Conservation (phyloP, 2,888 invertebrate genomes). For the Uropetala carovei region DNA sequence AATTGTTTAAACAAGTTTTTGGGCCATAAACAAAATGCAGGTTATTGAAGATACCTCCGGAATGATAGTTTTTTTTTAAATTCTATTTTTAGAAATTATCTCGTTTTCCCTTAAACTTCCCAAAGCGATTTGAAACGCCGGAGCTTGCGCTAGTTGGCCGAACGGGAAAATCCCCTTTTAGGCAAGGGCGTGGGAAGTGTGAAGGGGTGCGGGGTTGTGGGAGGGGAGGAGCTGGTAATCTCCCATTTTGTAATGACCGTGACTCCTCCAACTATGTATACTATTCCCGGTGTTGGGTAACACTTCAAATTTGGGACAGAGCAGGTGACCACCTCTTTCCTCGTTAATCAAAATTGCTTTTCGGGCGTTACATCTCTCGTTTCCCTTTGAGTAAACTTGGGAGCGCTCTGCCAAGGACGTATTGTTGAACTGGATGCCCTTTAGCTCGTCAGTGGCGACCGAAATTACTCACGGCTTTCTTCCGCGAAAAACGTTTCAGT, state of each 20-base stretch:
- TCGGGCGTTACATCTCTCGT: not conserved
- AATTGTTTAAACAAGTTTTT: no score
- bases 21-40: no score
- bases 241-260: not conserved
- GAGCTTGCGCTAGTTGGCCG: no score
- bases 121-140: no score
- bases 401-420: not conserved
- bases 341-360: not conserved
- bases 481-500: not conserved
- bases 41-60: no score
- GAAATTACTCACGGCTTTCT: not conserved
- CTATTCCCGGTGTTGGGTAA: slow-evolving; percentile 12
- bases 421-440: not conserved
- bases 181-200: not conserved
- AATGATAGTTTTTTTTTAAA: no score
- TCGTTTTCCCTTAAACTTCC: no score
- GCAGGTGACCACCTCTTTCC: not conserved
- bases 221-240: not conserved
- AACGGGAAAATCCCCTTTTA: no score
- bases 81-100: no score
- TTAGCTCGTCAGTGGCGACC: not conserved
- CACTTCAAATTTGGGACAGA: slow-evolving; percentile 5
- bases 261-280: not conserved
- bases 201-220: not conserved
- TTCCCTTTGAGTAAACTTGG: not conserved